Evolutionary conservation across 1,140 invertebrate genomes (phyloP), one percentile per base, ranked within the genome.

Genomic region (Bombyx mandarina): DNA sequence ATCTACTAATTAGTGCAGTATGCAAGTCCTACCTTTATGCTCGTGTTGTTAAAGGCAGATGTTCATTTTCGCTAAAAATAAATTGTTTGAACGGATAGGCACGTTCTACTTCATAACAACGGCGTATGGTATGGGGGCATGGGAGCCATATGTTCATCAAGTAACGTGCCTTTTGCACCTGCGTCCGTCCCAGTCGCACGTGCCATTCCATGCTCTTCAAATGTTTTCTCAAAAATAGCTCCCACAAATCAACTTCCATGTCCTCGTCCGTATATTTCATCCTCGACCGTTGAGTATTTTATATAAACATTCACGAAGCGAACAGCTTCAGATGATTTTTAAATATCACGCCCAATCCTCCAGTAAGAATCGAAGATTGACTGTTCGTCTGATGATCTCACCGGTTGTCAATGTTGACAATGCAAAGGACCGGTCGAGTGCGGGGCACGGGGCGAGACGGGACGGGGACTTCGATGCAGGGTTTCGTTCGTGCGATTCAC

Each of bases 331-430:
- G 26, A 52, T 55, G 26, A 35, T 35, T 35, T 35, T 35, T 35
- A 35, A 35, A 35, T 35, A 35, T 35, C 26, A 35, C 4, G 26
- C 26, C 26, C 4, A 35, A 35, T 35, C 26, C 4, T 4, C 62
- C 65, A 71, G 67, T 70, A 67, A 57, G 75, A 74, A 79, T 81
- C 71, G 73, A 75, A 74, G 58, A 62, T 67, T 62, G 62, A 58
- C 60, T 60, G 69, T 70, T 71, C 64, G 62, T 70, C 57, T 68
- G 79, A 82, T 86, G 83, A 86, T 82, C 78, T 84, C 83, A 86
- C 69, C 76, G 74, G 68, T 78, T 71, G 75, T 83, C 82, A 85
- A 82, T 86, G 76, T 82, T 83, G 81, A 82, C 83, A 84, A 86
- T 82, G 81, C 80, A 80, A 77, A 77, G 78, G 81, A 80, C 83